Evolutionary conservation across 2,888 invertebrate genomes (phyloP), one percentile per base, ranked within the genome.

Genomic region (Nephrotoma flavescens): DNA sequence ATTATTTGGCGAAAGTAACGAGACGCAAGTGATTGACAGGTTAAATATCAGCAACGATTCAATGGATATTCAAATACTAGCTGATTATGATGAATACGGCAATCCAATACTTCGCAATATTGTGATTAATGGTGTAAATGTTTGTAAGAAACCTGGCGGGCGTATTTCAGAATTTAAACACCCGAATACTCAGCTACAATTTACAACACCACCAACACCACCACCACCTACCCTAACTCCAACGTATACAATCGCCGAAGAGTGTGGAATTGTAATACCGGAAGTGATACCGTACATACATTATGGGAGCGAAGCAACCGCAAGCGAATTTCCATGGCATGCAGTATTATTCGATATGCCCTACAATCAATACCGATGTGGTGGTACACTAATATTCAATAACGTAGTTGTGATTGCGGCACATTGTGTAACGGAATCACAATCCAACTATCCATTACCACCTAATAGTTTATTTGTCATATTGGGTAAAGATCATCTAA

Each of bases 311-410:
- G 47, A 12, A 3, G n/a, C 47, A 47, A 47, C 47, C 1, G n/a
- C 1, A 12, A 11, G 92, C 0, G 92, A 92, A 87, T 92, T 92
- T 92, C 92, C 92, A 0, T 92, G 92, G 92, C 92, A 92, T 88
- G 90, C 89, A 0, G 92, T 92, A 0, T 87, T 92, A 41, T 86
- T 90, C 0, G 31, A 31, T 2, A 31, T 31, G 31, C 31, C 31
- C 31, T 87, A 87, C 86, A 88, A 90, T 3, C 89, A 88, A 19
- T 92, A 91, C 83, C 91, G 90, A 6, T 92, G 92, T 87, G 92
- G 92, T 1, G 92, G 92, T 3, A 91, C 91, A 5, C 87, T 92
- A 71, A 87, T 92, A 0, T 90, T 90, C 0, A 90, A 90, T 47
- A 89, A 88, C 47, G 87, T 89, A 5, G 89, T 92, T n/a, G 42